Percentiles rank a stretch among this genome's conserved stretches.
These are phyloP conservation scores for Dryadula phaetusa DNA, from an alignment of 2,888 invertebrate genomes.

Conservation along the genomic window DNA sequence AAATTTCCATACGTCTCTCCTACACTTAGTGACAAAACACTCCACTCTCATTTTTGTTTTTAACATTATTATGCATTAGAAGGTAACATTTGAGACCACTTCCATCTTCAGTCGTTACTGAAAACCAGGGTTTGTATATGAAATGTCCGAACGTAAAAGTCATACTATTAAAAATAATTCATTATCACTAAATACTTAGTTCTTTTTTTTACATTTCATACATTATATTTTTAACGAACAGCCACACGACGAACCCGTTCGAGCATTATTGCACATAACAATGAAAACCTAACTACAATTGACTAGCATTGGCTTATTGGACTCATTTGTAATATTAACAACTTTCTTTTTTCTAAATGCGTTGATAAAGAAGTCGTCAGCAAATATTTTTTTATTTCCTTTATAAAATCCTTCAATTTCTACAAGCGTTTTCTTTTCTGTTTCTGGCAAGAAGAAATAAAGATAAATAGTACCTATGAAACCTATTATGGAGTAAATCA, in stretches of 20 bases:
- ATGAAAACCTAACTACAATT: slow-evolving; percentile 45
- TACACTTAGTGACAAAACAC: neutral
- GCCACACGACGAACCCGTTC: slow-evolving; percentile 7
- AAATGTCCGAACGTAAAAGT: too few species aligned
- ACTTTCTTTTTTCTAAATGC: slow-evolving; percentile 64
- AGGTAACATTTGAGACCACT: neutral
- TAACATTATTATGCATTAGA: neutral
- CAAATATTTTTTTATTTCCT: slow-evolving; percentile 68
- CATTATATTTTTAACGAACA: neutral
- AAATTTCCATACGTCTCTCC: neutral
- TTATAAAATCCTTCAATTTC: slow-evolving; percentile 81
- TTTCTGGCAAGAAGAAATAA: slow-evolving; percentile 82
- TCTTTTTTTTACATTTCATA: neutral
- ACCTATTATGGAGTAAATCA: slow-evolving; percentile 72
- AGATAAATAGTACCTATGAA: slow-evolving; percentile 77
- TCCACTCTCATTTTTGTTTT: neutral
- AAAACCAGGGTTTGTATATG: too few species aligned
- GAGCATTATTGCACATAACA: slow-evolving; percentile 9
- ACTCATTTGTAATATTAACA: slow-evolving; percentile 52
- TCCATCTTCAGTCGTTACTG: too few species aligned
- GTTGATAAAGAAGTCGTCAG: slow-evolving; percentile 74
- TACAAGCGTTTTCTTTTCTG: slow-evolving; percentile 78
- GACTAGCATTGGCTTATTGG: slow-evolving; percentile 70
- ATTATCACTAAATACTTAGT: too few species aligned
- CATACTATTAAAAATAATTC: too few species aligned